Conservation (phyloP, 1,140 invertebrate genomes). For the Lordiphosa collinella region DNA sequence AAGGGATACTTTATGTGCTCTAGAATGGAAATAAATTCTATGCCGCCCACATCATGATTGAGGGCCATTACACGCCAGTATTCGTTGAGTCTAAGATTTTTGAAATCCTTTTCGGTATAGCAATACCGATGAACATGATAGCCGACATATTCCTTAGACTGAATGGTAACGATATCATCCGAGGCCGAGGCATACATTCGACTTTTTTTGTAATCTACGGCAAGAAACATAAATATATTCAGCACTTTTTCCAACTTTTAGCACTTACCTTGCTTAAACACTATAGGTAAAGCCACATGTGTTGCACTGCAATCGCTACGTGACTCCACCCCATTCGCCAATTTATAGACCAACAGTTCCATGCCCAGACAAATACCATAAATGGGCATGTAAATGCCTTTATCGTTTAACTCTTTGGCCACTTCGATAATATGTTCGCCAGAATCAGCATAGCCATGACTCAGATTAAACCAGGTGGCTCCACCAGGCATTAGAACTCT, state of each 20-base stretch:
- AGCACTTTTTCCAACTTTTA: too few relatives aligned
- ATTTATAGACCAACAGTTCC: conserved; percentile 87
- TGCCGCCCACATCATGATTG: conserved; percentile 84
- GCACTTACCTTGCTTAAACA: conserved; percentile 83
- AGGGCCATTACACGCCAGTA: conserved; percentile 86
- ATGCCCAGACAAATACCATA: conserved; percentile 95
- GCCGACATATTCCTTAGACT: conserved; percentile 85
- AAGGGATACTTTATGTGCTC: conserved; percentile 88
- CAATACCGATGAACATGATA: conserved; percentile 89
- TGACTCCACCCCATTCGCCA: conserved; percentile 83
- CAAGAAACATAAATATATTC: neutral
- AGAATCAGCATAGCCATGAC: conserved; percentile 86
- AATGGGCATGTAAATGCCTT: conserved; percentile 89
- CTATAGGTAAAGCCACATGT: conserved; percentile 83
- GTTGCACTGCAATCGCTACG: conserved; percentile 83
- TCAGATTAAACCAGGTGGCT: conserved; percentile 83
- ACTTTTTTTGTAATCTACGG: conserved; percentile 81
- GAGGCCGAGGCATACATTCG: conserved; percentile 83
- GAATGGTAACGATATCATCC: conserved; percentile 81
- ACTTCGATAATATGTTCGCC: conserved; percentile 85
- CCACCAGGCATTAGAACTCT: conserved; percentile 90
- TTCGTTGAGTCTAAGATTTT: conserved; percentile 81
- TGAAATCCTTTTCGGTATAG: conserved; percentile 84
- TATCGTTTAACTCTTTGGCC: conserved; percentile 85
- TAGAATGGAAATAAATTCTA: conserved; percentile 85